A percentile compares a stretch with the other conserved stretches of the same genome.
Conservation (phyloP, 2,113 vertebrate species). For the Hystrix brachyura region DNA sequence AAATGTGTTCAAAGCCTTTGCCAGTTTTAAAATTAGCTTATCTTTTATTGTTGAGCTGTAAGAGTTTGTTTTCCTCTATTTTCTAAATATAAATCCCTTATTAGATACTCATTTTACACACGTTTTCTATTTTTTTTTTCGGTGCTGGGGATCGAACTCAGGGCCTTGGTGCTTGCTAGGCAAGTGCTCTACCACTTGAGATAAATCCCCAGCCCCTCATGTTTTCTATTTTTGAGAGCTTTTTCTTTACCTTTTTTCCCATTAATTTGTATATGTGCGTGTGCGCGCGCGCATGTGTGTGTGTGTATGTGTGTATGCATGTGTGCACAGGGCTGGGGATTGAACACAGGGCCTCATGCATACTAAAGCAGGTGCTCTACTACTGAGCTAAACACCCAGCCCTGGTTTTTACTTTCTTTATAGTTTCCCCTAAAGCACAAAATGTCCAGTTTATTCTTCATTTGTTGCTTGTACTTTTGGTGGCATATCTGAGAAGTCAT, state of each 20-base stretch:
- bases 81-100: background rate
- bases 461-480: background rate
- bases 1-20: background rate
- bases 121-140: background rate
- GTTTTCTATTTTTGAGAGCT: background rate
- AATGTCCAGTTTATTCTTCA: background rate
- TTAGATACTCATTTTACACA: background rate
- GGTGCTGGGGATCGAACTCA: too few species aligned
- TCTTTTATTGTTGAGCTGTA: background rate
- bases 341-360: background rate
- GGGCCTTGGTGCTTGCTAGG: too few species aligned
- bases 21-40: background rate
- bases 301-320: background rate
- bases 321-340: background rate
- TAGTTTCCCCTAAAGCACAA: background rate
- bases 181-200: too few species aligned
- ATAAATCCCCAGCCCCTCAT: background rate
- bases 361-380: background rate
- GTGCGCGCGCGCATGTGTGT: background rate
- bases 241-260: background rate
- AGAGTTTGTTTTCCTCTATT: background rate
- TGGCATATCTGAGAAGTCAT: background rate
- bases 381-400: background rate
- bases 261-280: background rate
- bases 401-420: background rate